phyloP scores from a whole-genome alignment of 2,113 vertebrate species.

The Nestor notabilis region DNA sequence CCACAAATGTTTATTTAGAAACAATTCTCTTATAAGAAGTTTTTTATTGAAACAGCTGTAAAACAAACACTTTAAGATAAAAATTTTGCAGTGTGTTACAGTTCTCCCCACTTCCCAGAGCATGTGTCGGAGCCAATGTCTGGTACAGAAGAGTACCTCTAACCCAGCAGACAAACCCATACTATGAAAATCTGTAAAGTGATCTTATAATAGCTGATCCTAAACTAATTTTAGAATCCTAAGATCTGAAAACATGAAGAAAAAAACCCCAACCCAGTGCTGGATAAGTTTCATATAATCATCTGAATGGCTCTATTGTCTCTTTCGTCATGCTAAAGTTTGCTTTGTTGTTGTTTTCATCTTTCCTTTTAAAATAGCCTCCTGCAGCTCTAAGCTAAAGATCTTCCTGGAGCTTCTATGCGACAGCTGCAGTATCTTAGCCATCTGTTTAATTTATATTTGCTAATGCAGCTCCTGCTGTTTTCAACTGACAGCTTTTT shows the following conservation, averaged over 20 bases:
- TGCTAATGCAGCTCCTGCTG: slow-evolving; percentile 70
- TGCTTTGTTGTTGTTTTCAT: slow-evolving; percentile 39
- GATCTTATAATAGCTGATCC: neutral
- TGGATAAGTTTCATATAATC: neutral
- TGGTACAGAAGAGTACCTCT: neutral
- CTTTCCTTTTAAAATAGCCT: slow-evolving; percentile 34
- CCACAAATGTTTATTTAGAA: neutral
- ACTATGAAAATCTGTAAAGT: neutral
- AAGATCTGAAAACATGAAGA: neutral
- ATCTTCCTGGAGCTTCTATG: slow-evolving; percentile 48
- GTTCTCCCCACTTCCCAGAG: neutral
- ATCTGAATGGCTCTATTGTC: neutral
- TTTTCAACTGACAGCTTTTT: slow-evolving; percentile 65
- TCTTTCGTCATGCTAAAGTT: neutral
- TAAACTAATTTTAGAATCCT: neutral
- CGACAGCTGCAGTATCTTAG: slow-evolving; percentile 65
- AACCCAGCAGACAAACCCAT: neutral
- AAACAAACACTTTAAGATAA: neutral
- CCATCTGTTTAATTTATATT: slow-evolving; percentile 73
- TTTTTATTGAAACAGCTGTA: neutral
- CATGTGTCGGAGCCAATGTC: neutral
- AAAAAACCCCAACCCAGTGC: neutral
- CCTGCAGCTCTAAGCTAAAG: slow-evolving; percentile 54
- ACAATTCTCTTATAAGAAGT: neutral
- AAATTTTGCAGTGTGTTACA: fast-evolving